These are phyloP conservation scores for Pleuronectes platessa DNA, from an alignment of 2,113 vertebrate species.

Conservation along the genomic window DNA sequence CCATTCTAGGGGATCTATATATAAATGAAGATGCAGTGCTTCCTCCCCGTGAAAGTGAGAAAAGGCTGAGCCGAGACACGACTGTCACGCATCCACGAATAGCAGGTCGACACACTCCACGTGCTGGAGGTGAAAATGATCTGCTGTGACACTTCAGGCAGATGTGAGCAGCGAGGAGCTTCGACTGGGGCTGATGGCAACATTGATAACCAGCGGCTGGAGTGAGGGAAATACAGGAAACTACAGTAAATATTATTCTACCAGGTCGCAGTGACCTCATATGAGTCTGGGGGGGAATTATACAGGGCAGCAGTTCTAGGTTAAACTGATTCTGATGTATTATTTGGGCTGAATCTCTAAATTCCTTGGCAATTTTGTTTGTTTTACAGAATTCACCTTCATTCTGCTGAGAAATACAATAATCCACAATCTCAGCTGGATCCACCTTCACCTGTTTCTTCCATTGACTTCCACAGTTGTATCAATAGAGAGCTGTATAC, in stretches of 20 bases:
- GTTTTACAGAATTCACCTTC: no score
- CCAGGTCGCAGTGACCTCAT: not conserved
- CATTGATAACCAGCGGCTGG: no score
- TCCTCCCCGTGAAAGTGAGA: not conserved
- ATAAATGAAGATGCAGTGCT: not conserved
- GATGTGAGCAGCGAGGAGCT: not conserved
- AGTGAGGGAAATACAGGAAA: not conserved
- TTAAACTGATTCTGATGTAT: no score
- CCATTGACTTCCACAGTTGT: not conserved
- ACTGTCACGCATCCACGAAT: not conserved
- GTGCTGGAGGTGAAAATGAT: conserved; percentile 34
- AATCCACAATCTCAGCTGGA: not conserved
- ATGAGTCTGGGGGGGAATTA: no score
- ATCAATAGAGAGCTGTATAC: not conserved
- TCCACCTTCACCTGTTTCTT: no score
- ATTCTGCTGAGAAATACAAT: not conserved
- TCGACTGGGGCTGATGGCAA: not conserved
- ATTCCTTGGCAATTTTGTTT: no score
- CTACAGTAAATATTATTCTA: not conserved
- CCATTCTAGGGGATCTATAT: not conserved
- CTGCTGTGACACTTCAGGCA: conserved; percentile 46
- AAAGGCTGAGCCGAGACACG: not conserved
- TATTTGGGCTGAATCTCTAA: no score
- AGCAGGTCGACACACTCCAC: not conserved
- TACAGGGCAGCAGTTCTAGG: no score